Evolutionary conservation across 2,797 vertebrate genomes (phyloP).

Genomic region (Capromys pilorides): DNA sequence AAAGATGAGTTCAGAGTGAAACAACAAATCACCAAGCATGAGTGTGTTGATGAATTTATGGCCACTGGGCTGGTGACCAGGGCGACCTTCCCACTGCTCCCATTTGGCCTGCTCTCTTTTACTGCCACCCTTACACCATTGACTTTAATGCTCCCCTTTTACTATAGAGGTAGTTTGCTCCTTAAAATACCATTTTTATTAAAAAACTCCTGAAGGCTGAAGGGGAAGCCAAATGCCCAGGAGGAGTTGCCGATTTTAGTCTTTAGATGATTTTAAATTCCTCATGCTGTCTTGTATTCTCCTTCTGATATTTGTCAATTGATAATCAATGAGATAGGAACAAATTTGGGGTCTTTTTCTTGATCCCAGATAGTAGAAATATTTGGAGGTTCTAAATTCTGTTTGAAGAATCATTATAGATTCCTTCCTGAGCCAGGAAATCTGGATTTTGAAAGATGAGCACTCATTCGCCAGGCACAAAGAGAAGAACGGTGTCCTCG

Average conservation of each 20-base stretch:
- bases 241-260: constrained; percentile 4
- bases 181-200: constrained; percentile 42
- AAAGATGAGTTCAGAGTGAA: not conserved
- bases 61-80: not conserved
- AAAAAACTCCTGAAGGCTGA: not conserved
- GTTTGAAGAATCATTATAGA: not conserved
- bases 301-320: not conserved
- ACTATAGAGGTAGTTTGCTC: not conserved
- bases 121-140: not conserved
- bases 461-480: not conserved
- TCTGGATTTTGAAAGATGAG: not conserved
- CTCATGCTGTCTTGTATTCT: constrained; percentile 10
- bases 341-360: not conserved
- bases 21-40: fast-evolving
- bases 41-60: not conserved
- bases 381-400: not conserved
- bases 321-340: not conserved
- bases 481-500: not conserved
- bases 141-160: not conserved
- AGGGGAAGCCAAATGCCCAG: constrained; percentile 1
- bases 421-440: not conserved
- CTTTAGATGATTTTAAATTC: constrained; percentile 16
- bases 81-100: not conserved
- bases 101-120: not conserved
- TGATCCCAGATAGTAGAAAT: not conserved